Evolutionary conservation across 2,888 invertebrate genomes (phyloP).

Genomic region (Lasioglossum marginatum): DNA sequence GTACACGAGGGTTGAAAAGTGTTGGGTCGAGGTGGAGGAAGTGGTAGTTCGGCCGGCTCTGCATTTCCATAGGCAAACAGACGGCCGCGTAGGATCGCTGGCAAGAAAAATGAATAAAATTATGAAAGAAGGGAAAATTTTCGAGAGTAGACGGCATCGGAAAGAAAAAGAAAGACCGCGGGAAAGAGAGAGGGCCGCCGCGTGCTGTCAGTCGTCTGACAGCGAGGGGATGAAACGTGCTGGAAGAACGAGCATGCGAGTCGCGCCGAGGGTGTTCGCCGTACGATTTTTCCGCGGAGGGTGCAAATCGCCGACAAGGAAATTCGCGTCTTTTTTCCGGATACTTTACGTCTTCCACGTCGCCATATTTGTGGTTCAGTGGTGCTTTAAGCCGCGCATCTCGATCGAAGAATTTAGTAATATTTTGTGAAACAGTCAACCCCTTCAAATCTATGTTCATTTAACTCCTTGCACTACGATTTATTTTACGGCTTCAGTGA

Average conservation of each 20-base stretch:
- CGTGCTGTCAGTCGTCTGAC: conserved; percentile 74
- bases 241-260: conserved; percentile 73
- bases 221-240: conserved; percentile 74
- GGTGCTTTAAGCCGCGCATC: neutral
- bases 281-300: conserved; percentile 72
- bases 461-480: too few species aligned
- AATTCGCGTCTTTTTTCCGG: conserved; percentile 53
- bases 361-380: neutral
- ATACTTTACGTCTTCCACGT: conserved; percentile 19
- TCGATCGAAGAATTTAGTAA: neutral
- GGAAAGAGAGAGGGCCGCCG: conserved; percentile 2
- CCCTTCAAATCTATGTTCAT: too few species aligned
- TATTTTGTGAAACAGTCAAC: neutral
- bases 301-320: conserved; percentile 74
- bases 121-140: conserved; percentile 71
- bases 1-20: conserved; percentile 52
- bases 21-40: conserved; percentile 49
- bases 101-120: conserved; percentile 75
- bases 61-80: conserved; percentile 73
- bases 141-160: conserved; percentile 52
- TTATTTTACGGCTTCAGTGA: too few species aligned
- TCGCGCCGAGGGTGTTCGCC: conserved; percentile 54
- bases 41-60: conserved; percentile 48
- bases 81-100: conserved; percentile 64
- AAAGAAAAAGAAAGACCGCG: conserved; percentile 22